These are phyloP conservation scores for Drosophila nr. perissopoda DNA, from an alignment of 2,888 invertebrate genomes.

Conservation along the genomic window DNA sequence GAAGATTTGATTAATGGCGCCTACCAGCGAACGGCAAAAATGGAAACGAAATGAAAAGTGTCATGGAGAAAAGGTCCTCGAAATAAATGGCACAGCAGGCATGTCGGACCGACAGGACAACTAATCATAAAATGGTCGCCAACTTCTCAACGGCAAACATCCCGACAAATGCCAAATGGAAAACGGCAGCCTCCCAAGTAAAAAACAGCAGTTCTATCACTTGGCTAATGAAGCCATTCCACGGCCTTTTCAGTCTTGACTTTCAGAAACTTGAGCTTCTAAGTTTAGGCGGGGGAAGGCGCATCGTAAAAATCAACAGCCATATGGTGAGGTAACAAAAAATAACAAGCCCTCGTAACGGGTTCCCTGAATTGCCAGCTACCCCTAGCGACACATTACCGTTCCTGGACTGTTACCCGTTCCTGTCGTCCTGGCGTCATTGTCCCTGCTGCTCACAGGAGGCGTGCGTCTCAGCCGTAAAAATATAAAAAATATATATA, in stretches of 20 bases:
- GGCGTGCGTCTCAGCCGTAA: constrained; percentile 62
- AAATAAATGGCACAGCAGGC: constrained; percentile 65
- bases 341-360: constrained; percentile 69
- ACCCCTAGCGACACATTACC: constrained; percentile 46
- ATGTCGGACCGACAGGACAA: constrained; percentile 40
- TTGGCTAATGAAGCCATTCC: constrained; percentile 49
- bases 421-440: constrained; percentile 4
- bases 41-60: constrained; percentile 43
- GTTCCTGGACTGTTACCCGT: constrained; percentile 26
- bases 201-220: constrained; percentile 2
- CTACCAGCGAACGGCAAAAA: constrained; percentile 31
- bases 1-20: constrained; percentile 76
- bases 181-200: constrained; percentile 5
- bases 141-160: constrained; percentile 9
- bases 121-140: constrained; percentile 63
- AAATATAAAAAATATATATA: constrained; percentile 38
- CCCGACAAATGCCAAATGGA: constrained; percentile 38
- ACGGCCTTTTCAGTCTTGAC: constrained; percentile 12
- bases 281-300: neutral
- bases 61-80: constrained; percentile 53
- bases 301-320: constrained; percentile 74
- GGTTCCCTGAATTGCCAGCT: constrained; percentile 32
- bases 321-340: constrained; percentile 79
- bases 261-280: constrained; percentile 37
- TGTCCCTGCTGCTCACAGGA: constrained; percentile 8